Evolutionary conservation across 2,888 invertebrate species (phyloP), one percentile per base, ranked within the genome.

Genomic region (Esperia sulphurella): DNA sequence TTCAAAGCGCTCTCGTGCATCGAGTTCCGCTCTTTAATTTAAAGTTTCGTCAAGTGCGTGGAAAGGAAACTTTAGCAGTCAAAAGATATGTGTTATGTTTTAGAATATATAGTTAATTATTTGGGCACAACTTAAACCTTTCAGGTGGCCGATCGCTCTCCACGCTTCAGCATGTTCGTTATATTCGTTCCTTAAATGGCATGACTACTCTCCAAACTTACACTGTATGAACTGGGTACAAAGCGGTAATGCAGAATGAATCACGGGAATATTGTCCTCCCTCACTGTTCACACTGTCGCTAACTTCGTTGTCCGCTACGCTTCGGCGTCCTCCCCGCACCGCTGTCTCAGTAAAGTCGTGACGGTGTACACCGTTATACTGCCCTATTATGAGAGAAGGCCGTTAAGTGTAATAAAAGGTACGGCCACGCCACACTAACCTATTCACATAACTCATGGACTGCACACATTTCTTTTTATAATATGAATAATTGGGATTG

Each of bases 121-220:
- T 48, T 50, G 56, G 84, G 82, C 82, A 81, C 83, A 84, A 85
- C 77, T 84, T 83, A 81, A 83, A 82, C 75, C 57, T 61, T 54
- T 69, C 61, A 56, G 71, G 74, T 67, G 84, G 75, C 86, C 88
- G 86, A 81, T 87, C 87, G 88, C 85, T 87, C 83, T 61, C 65
- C 69, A 71, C 58, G 87, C 87, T 87, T 86, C 62, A 75, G 89
- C 89, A 89, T 89, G 89, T 80, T 79, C 82, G 82, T 87, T 79
- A 62, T 67, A 77, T 72, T 82, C 68, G 72, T 80, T 79, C 68
- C 72, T 75, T 78, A 79, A 79, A 68, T 77, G 77, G 89, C 89
- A 89, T 89, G 89, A 72, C 63, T 78, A 76, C 73, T 79, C 70
- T 79, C 70, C 66, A 71, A 79, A 79, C 65, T 78, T 80, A 83